A percentile compares a stretch with the other conserved stretches of the same genome.
Conservation (phyloP, 2,113 vertebrate genomes). For the Salminus brasiliensis region DNA sequence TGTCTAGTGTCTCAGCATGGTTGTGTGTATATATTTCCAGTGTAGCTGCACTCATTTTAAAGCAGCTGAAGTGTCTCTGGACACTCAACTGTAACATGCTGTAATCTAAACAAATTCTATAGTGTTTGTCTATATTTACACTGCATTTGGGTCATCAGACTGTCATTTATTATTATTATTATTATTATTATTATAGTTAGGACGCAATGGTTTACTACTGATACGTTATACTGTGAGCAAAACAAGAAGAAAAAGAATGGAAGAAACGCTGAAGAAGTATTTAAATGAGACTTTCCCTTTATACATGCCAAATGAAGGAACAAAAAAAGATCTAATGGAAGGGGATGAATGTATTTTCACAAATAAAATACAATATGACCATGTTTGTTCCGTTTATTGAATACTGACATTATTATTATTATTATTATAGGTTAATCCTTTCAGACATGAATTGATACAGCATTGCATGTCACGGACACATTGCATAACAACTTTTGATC, state of each 20-base stretch:
- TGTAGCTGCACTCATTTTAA: slow-evolving; percentile 21
- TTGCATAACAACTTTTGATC: slow-evolving; percentile 45
- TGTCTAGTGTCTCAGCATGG: slow-evolving; percentile 5
- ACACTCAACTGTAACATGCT: not conserved
- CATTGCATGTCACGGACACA: slow-evolving; percentile 57
- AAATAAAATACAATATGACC: slow-evolving; percentile 60
- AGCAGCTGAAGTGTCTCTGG: slow-evolving; percentile 2
- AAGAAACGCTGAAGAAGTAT: slow-evolving; percentile 47
- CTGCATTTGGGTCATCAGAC: not conserved
- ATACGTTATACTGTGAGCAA: slow-evolving; percentile 52
- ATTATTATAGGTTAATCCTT: slow-evolving; percentile 37
- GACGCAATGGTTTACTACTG: slow-evolving; percentile 53
- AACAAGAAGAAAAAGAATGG: slow-evolving; percentile 24
- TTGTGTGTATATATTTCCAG: not conserved
- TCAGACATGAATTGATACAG: slow-evolving; percentile 56
- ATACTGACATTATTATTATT: slow-evolving; percentile 51
- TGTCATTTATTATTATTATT: no score
- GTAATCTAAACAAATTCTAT: slow-evolving; percentile 14
- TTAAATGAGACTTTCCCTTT: slow-evolving; percentile 45
- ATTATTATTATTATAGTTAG: slow-evolving; percentile 33
- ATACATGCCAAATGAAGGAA: slow-evolving; percentile 57
- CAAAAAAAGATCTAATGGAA: slow-evolving; percentile 61
- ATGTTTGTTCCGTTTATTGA: slow-evolving; percentile 54
- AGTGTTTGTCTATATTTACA: slow-evolving; percentile 41
- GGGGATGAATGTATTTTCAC: slow-evolving; percentile 54